Evolutionary conservation across 2,797 vertebrate species (phyloP).

Genomic region (Pitangus sulphuratus): DNA sequence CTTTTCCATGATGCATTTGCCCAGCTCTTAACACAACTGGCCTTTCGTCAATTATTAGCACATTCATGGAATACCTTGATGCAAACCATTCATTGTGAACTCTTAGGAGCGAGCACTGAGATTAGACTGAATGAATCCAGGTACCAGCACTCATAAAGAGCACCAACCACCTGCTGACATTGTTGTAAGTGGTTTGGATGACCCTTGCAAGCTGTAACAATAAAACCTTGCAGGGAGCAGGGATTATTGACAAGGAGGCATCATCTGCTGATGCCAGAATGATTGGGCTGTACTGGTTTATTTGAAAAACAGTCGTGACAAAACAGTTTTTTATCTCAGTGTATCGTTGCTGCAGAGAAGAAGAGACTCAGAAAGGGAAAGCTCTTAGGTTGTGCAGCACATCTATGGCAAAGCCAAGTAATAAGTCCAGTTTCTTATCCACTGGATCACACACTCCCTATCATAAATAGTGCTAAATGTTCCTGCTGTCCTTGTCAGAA

Average conservation of each 20-base stretch:
- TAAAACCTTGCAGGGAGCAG: not conserved
- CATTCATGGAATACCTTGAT: not conserved
- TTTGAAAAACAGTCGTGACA: not conserved
- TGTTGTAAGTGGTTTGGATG: not conserved
- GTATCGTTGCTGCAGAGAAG: not conserved
- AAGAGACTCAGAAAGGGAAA: not conserved
- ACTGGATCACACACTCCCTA: not conserved
- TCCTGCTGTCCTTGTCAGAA: not conserved
- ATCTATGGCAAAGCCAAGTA: not conserved
- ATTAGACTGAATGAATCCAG: not conserved
- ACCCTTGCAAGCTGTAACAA: not conserved
- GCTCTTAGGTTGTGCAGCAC: not conserved
- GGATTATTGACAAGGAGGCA: not conserved
- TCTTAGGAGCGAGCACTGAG: not conserved
- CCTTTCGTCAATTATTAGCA: not conserved
- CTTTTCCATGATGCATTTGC: not conserved
- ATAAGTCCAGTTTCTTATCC: conserved; percentile 13
- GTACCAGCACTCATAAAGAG: not conserved
- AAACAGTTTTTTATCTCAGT: not conserved
- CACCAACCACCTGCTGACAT: not conserved
- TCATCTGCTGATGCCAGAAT: not conserved
- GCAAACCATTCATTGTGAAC: not conserved
- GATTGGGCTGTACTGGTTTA: not conserved
- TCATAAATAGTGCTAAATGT: conserved; percentile 33
- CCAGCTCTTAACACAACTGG: not conserved